Base-by-base conservation (phyloP, 2,888 invertebrate species). In the Thelaira solivaga region DNA sequence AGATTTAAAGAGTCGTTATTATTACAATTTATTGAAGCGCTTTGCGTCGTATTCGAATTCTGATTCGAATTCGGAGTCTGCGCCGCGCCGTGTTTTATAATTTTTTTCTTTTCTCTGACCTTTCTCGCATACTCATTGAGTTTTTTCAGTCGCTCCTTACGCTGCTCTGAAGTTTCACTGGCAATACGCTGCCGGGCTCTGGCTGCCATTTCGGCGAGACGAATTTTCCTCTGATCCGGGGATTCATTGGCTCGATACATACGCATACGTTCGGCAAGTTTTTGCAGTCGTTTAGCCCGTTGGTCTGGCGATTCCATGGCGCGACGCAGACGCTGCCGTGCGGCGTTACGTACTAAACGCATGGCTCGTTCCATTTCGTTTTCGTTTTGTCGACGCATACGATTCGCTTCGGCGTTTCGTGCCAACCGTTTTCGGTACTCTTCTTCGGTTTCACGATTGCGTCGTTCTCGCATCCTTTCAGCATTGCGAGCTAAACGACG, bases 101-200 rank as follows among this genome's bases (percentile, higher is more conserved):
- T 83, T 86, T 88, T 87, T 86, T 89, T 89, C 87, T 87, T 88
- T 85, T 88, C 86, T 86, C 89, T 87, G 86, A 89, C 88, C 88
- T 88, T 89, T 87, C 89, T 89, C 81, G 89, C 89, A 81, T 89
- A 89, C 76, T 89, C 89, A 83, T 89, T 89, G 81, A 89, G 83
- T 84, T 89, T 89, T 83, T 88, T 87, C 84, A 89, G 86, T 84
- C 89, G 86, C 77, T 89, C 88, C 86, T 88, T 87, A 76, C 89
- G 87, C 81, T 89, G 88, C 22, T 89, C 89, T 41, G 83, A 81
- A 8, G 85, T 81, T 76, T 89, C 89, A 72, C 84, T 87, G 47
- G 88, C 88, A 31, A 89, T 88, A 36, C 89, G 84, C 43, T 89
- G 88, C 0, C 89, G 82, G 55, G 89, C 89, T 8, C 89, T 81